Evolutionary conservation across 2,113 vertebrate genomes (phyloP), one percentile per base, ranked within the genome.

Genomic region (Etheostoma cragini): DNA sequence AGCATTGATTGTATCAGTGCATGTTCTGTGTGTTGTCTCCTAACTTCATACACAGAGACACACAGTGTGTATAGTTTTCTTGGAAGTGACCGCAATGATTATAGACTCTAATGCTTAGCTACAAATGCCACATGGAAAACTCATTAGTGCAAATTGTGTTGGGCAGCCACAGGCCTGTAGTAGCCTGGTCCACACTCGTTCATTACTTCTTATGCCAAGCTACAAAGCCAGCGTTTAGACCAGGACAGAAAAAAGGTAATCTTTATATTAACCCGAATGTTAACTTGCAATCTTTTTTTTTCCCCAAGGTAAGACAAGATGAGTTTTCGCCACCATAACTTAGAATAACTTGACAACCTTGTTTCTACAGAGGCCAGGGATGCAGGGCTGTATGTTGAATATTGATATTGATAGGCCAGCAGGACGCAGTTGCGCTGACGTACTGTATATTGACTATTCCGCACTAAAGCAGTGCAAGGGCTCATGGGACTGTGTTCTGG

Each of bases 101-200:
- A 87, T 56, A 73, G 78, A 77, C 71, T 66, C 58, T 79, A 74
- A 87, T 87, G 62, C 66, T 89, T 70, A 78, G 80, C 90, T 89
- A 72, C 66, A 78, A 78, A 89, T 60, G 26, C 76, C 88, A 84
- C 81, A 92, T 90, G 92, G 91, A 93, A 92, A 94, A 93, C 42
- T 83, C 88, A 92, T 95, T 87, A 84, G 63, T 65, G 58, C 33
- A 82, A 81, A 76, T 52, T 84, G 71, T 74, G 24, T 12, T 70
- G 80, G 79, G 76, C 72, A 75, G 83, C 38, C 35, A 68, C 38
- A 42, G 38, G 57, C 52, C 76, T 73, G 81, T 75, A 77, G 70
- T 57, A 85, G 54, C 63, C 62, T 50, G 33, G 57, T 21, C n/a
- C 76, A 21, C 49, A 30, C 42, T 71, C 8, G 21, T 30, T 80